Percentiles rank a stretch among this genome's conserved stretches.
Conservation (phyloP, 2,888 invertebrate species). For the Embidobia sp. region DNA sequence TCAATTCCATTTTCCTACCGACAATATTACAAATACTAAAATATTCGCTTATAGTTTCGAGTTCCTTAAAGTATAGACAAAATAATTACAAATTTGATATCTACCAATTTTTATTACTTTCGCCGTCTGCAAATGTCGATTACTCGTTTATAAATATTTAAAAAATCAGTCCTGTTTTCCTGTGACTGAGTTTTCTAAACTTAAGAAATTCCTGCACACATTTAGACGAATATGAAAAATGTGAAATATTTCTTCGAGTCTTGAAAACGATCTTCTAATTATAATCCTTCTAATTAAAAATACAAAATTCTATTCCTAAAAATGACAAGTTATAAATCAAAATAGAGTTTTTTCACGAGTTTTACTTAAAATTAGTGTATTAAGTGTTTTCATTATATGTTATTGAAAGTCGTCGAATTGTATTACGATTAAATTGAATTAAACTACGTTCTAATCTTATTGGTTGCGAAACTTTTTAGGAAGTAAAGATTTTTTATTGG, state of each 20-base stretch:
- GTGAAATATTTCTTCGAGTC: not conserved
- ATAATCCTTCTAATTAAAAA: slow-evolving; percentile 18
- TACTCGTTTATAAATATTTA: slow-evolving; percentile 27
- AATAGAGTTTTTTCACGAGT: slow-evolving; percentile 32
- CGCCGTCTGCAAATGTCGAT: slow-evolving; percentile 39
- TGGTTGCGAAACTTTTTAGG: too few species aligned
- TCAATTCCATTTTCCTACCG: slow-evolving; percentile 58
- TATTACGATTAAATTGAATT: slow-evolving; percentile 38
- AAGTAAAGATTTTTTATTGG: too few species aligned
- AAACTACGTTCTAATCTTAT: too few species aligned
- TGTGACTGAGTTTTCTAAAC: slow-evolving; percentile 17
- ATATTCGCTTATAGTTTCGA: slow-evolving; percentile 45
- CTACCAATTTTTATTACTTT: slow-evolving; percentile 49
- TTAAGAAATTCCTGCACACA: slow-evolving; percentile 6
- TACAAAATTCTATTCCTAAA: slow-evolving; percentile 34
- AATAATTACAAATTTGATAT: slow-evolving; percentile 50
- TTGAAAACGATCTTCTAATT: slow-evolving; percentile 16
- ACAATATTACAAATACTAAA: slow-evolving; percentile 56
- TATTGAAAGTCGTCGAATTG: slow-evolving; percentile 45
- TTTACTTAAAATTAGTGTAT: slow-evolving; percentile 27
- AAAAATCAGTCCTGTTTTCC: slow-evolving; percentile 38
- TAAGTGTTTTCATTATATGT: slow-evolving; percentile 24
- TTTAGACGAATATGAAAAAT: slow-evolving; percentile 4
- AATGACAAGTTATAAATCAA: slow-evolving; percentile 31
- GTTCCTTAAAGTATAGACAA: slow-evolving; percentile 52